A percentile compares a stretch with the other conserved stretches of the same genome.
phyloP scores from a whole-genome alignment of 2,797 vertebrate genomes.

The Poeciliopsis paucimaculata region DNA sequence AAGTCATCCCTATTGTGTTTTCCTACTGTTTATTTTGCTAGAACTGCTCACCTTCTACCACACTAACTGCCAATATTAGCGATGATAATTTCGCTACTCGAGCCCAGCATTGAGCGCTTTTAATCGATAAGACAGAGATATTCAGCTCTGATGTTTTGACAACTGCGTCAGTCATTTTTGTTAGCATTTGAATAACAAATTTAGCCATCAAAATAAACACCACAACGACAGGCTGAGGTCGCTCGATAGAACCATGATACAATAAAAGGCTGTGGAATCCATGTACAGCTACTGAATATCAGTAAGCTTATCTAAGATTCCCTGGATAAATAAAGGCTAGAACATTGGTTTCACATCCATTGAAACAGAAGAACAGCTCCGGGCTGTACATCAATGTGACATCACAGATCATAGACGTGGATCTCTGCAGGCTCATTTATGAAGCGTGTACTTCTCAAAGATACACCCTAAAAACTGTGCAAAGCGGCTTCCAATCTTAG shows the following conservation, averaged over 20 bases:
- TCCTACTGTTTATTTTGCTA: neutral
- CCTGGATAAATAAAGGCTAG: slow-evolving; percentile 68
- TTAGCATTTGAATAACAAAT: slow-evolving; percentile 32
- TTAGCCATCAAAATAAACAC: slow-evolving; percentile 12
- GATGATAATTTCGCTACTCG: slow-evolving; percentile 25
- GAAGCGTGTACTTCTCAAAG: slow-evolving; percentile 71
- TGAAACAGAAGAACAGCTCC: slow-evolving; percentile 74
- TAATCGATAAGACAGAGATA: slow-evolving; percentile 24
- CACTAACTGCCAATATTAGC: neutral
- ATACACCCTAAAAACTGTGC: slow-evolving; percentile 56
- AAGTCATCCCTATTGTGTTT: neutral
- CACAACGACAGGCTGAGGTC: slow-evolving; percentile 16
- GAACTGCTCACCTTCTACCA: neutral
- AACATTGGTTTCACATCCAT: slow-evolving; percentile 62
- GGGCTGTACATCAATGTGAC: slow-evolving; percentile 78
- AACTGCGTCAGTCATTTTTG: slow-evolving; percentile 28
- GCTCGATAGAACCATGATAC: slow-evolving; percentile 30
- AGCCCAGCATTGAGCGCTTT: slow-evolving; percentile 8
- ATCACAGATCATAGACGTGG: slow-evolving; percentile 69
- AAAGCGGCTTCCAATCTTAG: slow-evolving; percentile 48
- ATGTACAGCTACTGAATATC: slow-evolving; percentile 22
- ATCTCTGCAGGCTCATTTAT: slow-evolving; percentile 78
- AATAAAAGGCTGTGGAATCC: slow-evolving; percentile 35
- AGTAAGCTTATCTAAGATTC: slow-evolving; percentile 43
- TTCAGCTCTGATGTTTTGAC: slow-evolving; percentile 26